phyloP scores from a whole-genome alignment of 2,888 invertebrate species.

The Muschampia plurimacula region DNA sequence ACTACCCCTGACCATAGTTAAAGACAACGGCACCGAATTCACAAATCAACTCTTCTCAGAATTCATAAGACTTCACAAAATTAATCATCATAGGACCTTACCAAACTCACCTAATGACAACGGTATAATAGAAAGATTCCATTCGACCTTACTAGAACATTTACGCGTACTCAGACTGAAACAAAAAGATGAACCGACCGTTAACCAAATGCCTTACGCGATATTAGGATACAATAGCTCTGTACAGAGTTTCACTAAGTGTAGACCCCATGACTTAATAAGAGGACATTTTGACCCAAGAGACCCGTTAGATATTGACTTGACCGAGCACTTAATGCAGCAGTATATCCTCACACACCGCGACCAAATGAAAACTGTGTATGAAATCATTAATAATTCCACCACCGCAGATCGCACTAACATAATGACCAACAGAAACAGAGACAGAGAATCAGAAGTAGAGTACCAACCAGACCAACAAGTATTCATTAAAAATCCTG shows the following conservation, averaged over 20 bases:
- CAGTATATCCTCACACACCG: conserved; percentile 38
- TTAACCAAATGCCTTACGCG: not conserved
- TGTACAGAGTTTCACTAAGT: not conserved
- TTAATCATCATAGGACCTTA: not conserved
- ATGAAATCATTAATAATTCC: conserved; percentile 36
- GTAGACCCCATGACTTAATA: not conserved
- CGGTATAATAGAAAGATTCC: not conserved
- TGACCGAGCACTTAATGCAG: conserved; percentile 16
- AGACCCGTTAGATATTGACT: not conserved
- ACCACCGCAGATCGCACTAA: conserved; percentile 19
- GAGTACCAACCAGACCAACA: conserved; percentile 39
- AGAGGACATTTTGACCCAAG: conserved; percentile 2
- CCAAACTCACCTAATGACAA: not conserved
- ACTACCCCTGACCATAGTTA: not conserved
- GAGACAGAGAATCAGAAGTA: conserved; percentile 31
- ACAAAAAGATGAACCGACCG: not conserved
- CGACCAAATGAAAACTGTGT: conserved; percentile 40
- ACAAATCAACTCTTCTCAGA: not conserved
- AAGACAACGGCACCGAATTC: not conserved
- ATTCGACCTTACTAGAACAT: not conserved
- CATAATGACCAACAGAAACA: conserved; percentile 31
- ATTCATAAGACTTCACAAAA: not conserved
- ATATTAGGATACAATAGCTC: not conserved
- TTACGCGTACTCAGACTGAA: not conserved
- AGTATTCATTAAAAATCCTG: conserved; percentile 35